phyloP scores from a whole-genome alignment of 2,888 invertebrate species.

The Cacoxenus indagator region DNA sequence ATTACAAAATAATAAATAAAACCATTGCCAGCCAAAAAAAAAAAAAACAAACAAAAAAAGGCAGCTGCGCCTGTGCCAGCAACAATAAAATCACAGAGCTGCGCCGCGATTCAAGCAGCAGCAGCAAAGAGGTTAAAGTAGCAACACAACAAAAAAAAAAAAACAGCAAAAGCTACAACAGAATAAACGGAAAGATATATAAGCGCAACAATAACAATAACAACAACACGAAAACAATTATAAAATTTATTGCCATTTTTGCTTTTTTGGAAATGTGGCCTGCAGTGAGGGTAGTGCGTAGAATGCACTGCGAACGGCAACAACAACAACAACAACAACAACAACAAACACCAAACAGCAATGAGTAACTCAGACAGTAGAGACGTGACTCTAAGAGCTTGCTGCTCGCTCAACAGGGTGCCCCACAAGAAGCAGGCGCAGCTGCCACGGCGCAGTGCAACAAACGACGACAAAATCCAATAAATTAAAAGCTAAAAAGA shows the following conservation, averaged over 20 bases:
- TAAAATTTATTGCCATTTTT: slow-evolving; percentile 22
- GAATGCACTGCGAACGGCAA: slow-evolving; percentile 12
- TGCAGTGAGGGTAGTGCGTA: slow-evolving; percentile 13
- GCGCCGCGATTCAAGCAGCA: neutral
- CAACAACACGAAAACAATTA: slow-evolving; percentile 23
- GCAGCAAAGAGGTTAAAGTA: slow-evolving; percentile 12
- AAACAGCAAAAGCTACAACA: neutral
- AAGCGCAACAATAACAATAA: too few relatives aligned
- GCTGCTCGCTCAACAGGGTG: slow-evolving; percentile 6
- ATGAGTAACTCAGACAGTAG: neutral
- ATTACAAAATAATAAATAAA: neutral
- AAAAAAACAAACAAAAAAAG: neutral
- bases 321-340: slow-evolving; percentile 28
- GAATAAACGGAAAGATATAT: neutral
- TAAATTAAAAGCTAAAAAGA: slow-evolving; percentile 5
- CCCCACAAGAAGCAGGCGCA: slow-evolving; percentile 14
- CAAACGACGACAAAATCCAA: slow-evolving; percentile 5
- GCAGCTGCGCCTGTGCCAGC: slow-evolving; percentile 11
- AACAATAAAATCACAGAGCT: slow-evolving; percentile 10
- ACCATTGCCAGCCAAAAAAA: neutral
- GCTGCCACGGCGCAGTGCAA: slow-evolving; percentile 24
- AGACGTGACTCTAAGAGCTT: slow-evolving; percentile 4
- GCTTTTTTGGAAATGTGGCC: slow-evolving; percentile 21
- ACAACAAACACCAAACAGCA: slow-evolving; percentile 24
- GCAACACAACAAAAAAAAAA: neutral